Evolutionary conservation across 2,888 invertebrate species (phyloP), one percentile per base, ranked within the genome.

Genomic region (Caradrina clavipalpis): DNA sequence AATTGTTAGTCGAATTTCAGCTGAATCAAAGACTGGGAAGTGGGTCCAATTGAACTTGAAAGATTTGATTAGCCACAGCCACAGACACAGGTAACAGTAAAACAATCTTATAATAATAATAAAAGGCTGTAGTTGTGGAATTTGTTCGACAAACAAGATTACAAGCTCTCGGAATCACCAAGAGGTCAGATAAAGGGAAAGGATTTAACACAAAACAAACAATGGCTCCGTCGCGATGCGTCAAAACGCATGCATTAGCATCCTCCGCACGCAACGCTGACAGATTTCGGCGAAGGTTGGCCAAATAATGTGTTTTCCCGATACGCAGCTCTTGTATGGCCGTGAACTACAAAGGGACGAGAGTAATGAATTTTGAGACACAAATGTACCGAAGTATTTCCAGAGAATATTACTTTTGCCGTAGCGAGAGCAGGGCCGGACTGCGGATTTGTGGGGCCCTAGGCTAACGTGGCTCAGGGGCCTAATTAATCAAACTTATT

Each of bases 281-380:
- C 42, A 6, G 55, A 42, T 49, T 76, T 64, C 64, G 31, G 22
- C 53, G 75, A 71, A 76, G 60, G 63, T 42, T 56, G 56, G 45
- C 42, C 13, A 69, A 71, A 57, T 76, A 51, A 42, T 47, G 59
- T 61, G 19, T 59, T 75, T 68, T 56, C 39, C 31, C 51, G 49
- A 53, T 22, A 76, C 70, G 47, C 17, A 45, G 42, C 19, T 49
- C 35, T 69, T 56, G 76, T 72, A 11, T n/a, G 17, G 45, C 17
- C 45, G 17, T 22, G 8, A 45, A 15, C 45, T 45, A 59, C 26
- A 57, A 69, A 66, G 35, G 65, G 39, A 76, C 51, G 1, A 1
- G 21, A 45, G 6, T 49, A 39, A 76, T 71, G 59, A 70, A 50
- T 64, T 60, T 60, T 60, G 17, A 39, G 39, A 39, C 53, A 45